Evolutionary conservation across 64 coral and sea anemone genomes (phyloP), one percentile per base, ranked within the genome.

Genomic region (Acropora tenuis): DNA sequence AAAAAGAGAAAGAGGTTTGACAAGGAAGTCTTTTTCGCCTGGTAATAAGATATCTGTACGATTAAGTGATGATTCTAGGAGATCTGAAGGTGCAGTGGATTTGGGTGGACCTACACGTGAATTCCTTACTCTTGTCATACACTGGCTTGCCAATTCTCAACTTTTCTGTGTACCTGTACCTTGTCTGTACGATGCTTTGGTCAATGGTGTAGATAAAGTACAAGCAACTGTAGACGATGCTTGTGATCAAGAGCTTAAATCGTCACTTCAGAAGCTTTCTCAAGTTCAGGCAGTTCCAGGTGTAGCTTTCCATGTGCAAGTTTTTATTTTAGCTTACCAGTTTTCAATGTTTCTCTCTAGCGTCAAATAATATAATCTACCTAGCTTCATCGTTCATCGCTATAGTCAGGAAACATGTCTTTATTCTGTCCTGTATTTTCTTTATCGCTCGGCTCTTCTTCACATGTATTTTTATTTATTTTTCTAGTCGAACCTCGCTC

Each of bases 91-190:
- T 17, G 94, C 87, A 61, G 87, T 96, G 11, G 90, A 96, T 77
- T 47, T 78, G 8, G 82, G 79, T 48, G 94, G 75, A 8, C 94
- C 87, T 68, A 92, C 72, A 73, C 60, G 86, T 61, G 85, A 95
- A 85, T 92, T 89, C 77, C 83, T 95, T 76, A 95, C 94, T 69
- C 82, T 95, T 10, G 79, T 85, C 43, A 47, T 87, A 12, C 83
- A 90, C 18, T 95, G 93, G 47, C 72, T 91, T 11, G 83, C 13
- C 17, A 88, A 80, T 76, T 90, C 80, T 74, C 87, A 94, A 10
- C n/a, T 90, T 15, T 94, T 94, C 74, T 89, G 88, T 86, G 30
- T 95, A 88, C 75, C 66, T 95, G 47, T 95, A 77, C 88, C 88
- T 69, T 41, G 87, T 88, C 61, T 91, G 13, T 95, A 88, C 80